A percentile compares a stretch with the other conserved stretches of the same genome.
These are phyloP conservation scores for Trissonchulus sp. DNA, from an alignment of 2,888 invertebrate genomes.

Conservation along the genomic window DNA sequence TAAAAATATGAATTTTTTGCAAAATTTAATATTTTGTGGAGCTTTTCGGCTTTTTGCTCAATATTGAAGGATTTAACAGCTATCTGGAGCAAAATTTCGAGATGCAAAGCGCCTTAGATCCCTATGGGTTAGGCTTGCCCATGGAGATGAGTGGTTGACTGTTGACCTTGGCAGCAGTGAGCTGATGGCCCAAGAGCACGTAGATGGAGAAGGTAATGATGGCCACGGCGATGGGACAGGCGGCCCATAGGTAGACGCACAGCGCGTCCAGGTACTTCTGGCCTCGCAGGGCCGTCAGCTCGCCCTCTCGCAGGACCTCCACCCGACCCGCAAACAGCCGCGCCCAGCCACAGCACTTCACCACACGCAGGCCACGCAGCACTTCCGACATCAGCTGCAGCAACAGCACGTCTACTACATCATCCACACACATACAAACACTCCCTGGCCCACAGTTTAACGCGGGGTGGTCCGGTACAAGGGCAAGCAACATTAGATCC, in stretches of 20 bases:
- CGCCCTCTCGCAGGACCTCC: constrained; percentile 46
- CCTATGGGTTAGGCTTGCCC: too few relatives aligned
- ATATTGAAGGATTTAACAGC: too few relatives aligned
- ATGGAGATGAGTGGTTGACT: too few relatives aligned
- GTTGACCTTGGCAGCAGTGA: constrained; percentile 83
- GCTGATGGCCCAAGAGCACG: constrained; percentile 61
- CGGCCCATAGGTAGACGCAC: constrained; percentile 98
- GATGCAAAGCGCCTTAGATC: too few relatives aligned
- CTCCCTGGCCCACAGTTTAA: too few relatives aligned
- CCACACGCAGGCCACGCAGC: constrained; percentile 74
- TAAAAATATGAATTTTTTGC: too few relatives aligned
- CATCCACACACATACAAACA: too few relatives aligned
- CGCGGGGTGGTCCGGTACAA: too few relatives aligned
- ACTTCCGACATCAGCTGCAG: constrained; percentile 77
- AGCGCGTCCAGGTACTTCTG: constrained; percentile 92
- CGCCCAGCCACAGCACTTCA: constrained; percentile 92
- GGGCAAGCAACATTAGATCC: too few relatives aligned
- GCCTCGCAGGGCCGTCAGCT: constrained; percentile 57
- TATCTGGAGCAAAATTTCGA: too few relatives aligned
- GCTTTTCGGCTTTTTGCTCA: too few relatives aligned
- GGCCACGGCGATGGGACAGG: constrained; percentile 77
- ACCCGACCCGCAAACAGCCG: constrained; percentile 63
- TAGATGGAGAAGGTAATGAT: constrained; percentile 65
- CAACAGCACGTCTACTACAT: constrained; percentile 30
- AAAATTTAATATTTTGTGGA: too few relatives aligned